Conservation (phyloP, 2,113 vertebrate species). For the Entosphenus tridentatus region DNA sequence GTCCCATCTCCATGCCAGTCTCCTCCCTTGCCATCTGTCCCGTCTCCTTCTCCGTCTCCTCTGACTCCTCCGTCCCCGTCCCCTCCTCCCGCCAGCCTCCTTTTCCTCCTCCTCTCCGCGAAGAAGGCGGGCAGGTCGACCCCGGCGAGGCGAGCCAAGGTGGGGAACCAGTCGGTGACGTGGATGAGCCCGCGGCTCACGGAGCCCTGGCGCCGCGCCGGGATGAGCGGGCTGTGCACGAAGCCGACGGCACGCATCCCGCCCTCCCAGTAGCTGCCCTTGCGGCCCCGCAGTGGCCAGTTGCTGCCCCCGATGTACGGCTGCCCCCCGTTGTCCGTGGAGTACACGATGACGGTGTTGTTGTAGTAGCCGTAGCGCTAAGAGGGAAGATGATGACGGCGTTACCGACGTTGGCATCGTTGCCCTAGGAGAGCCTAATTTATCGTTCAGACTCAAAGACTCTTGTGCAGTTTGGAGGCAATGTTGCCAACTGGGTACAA, state of each 20-base stretch:
- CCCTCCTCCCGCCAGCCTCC: neutral
- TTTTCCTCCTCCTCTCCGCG: constrained; percentile 2
- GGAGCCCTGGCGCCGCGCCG: constrained; percentile 29
- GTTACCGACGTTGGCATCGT: too few relatives aligned
- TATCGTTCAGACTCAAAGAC: too few relatives aligned
- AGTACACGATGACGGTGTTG: constrained; percentile 73
- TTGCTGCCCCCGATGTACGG: constrained; percentile 81
- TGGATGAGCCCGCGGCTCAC: constrained; percentile 61
- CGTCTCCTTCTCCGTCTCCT: neutral
- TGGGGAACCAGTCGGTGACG: constrained; percentile 95
- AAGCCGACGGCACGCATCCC: constrained; percentile 72
- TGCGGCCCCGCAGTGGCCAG: constrained; percentile 79
- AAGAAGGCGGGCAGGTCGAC: constrained; percentile 37
- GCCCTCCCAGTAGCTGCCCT: constrained; percentile 94
- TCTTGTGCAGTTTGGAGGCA: too few relatives aligned
- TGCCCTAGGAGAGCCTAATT: too few relatives aligned
- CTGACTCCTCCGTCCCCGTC: neutral
- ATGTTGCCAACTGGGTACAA: too few relatives aligned
- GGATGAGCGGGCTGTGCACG: constrained; percentile 68
- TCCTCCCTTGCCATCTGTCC: neutral
- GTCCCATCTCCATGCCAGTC: too few relatives aligned
- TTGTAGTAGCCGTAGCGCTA: constrained; percentile 58
- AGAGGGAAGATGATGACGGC: neutral
- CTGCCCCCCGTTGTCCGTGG: constrained; percentile 78
- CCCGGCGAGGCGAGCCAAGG: constrained; percentile 52